Conservation (phyloP, 2,113 vertebrate genomes). For the Haemorhous mexicanus region DNA sequence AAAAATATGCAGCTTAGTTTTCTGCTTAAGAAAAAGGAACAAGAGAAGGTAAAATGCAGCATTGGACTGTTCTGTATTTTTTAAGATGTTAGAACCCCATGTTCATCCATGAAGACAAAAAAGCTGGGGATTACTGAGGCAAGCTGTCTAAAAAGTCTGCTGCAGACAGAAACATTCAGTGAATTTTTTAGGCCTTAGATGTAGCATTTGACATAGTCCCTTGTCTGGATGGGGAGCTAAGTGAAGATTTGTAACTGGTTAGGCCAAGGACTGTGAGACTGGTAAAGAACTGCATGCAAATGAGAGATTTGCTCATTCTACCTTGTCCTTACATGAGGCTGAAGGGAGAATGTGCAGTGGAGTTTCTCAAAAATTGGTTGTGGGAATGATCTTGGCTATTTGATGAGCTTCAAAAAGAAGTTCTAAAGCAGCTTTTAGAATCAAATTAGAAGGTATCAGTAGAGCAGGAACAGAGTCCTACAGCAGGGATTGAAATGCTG, state of each 20-base stretch:
- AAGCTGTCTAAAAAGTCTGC: neutral
- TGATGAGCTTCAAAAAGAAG: neutral
- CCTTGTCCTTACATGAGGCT: neutral
- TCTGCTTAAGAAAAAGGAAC: neutral
- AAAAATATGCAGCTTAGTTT: neutral
- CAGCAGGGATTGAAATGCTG: neutral
- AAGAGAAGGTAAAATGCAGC: neutral
- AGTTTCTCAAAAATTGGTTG: neutral
- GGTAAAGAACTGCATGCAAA: neutral
- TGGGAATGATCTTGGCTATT: neutral
- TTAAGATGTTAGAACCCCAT: neutral
- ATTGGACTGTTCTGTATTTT: neutral
- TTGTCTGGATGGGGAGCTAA: neutral
- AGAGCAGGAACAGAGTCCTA: neutral
- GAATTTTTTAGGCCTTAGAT: neutral
- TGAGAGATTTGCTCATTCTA: neutral
- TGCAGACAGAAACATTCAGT: neutral
- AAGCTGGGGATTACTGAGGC: neutral
- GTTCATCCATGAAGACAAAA: neutral
- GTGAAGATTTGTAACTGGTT: neutral
- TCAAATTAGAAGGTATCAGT: neutral
- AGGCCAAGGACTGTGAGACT: neutral
- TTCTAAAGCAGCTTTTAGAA: neutral
- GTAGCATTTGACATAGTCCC: neutral
- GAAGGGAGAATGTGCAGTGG: neutral